A percentile compares a stretch with the other conserved stretches of the same genome.
These are phyloP conservation scores for Dicrostonyx torquatus DNA, from an alignment of 2,797 vertebrate genomes.

Conservation along the genomic window DNA sequence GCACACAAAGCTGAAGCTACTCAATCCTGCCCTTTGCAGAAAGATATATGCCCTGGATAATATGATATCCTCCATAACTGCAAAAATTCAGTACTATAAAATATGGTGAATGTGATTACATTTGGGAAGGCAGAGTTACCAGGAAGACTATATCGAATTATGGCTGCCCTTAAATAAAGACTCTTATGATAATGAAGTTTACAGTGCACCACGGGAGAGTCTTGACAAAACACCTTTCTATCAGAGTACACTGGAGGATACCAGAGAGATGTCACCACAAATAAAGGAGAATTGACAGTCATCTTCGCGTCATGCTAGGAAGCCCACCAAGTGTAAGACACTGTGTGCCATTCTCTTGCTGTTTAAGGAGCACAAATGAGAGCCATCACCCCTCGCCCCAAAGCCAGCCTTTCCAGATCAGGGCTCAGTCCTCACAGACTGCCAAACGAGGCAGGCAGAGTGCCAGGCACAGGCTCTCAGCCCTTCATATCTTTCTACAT, in stretches of 20 bases:
- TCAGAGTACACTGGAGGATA: background rate
- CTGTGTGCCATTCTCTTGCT: background rate
- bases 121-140: background rate
- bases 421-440: background rate
- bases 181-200: conserved; percentile 22
- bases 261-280: background rate
- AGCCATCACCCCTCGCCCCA: background rate
- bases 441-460: background rate
- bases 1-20: background rate
- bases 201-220: background rate
- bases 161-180: conserved; percentile 21
- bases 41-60: background rate
- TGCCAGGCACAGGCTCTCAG: background rate
- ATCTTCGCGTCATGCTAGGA: background rate
- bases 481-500: background rate
- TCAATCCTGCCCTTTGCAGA: background rate
- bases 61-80: background rate
- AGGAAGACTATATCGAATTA: conserved; percentile 28
- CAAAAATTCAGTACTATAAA: background rate
- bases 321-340: background rate
- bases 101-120: background rate
- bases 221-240: conserved; percentile 14
- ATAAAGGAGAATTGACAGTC: background rate
- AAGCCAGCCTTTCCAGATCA: background rate
- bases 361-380: background rate